Evolutionary conservation across 1,140 invertebrate genomes (phyloP), one percentile per base, ranked within the genome.

Genomic region (Ceratosolen solmsi): DNA sequence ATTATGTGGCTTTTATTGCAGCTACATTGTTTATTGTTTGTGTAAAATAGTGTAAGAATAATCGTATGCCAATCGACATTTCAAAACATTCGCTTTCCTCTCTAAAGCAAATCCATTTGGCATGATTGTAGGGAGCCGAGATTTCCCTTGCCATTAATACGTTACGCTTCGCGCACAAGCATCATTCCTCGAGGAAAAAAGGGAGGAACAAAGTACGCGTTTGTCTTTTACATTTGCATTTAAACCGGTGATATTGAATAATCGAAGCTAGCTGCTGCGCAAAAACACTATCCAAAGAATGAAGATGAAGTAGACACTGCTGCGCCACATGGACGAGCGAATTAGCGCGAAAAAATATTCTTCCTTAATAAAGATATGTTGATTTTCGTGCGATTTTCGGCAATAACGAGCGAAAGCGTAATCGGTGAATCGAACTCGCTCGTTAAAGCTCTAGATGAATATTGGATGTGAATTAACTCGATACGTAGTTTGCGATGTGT

Each of bases 81-180:
- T 63, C 13, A 20, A 63, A 63, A 63, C 25, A 36, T 36, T 63
- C 60, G 30, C 4, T 63, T 63, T 60, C 11, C 25, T 30, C 9
- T 13, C 1, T 9, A 30, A 60, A 60, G 25, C 9, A 60, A 60
- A 30, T 13, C 11, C 63, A 38, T 38, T 68, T 68, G 30, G 63
- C 9, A 68, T 38, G 33, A 68, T 38, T 68, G n/a, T 38, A n/a
- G 15, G 3, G 63, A 36, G 20, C 3, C n/a, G 27, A 63, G 30
- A 63, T 63, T 63, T 63, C 60, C 60, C 30, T 63, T 2, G 60
- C 27, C 30, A 36, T 63, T 63, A 60, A 63, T 63, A 33, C 30
- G 30, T 63, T 63, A 2, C 30, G 60, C 15, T 63, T 33, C 15
- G 25, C 27, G 27, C 60, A 20, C 60, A 60, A 25, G 11, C 58